Evolutionary conservation across 2,888 invertebrate genomes (phyloP).

Genomic region (Nymphalis c-album): DNA sequence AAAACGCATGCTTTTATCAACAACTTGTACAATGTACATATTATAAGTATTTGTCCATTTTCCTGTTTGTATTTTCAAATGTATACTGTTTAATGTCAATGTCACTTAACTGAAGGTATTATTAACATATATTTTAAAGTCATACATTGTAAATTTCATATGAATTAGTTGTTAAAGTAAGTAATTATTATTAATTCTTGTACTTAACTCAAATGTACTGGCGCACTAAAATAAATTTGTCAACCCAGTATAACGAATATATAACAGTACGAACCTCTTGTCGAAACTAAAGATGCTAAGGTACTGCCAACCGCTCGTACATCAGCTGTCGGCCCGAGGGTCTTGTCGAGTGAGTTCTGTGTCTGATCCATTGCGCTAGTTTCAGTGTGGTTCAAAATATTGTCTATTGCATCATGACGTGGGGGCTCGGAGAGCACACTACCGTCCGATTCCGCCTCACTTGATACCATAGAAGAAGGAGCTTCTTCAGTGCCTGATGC

Average conservation of each 20-base stretch:
- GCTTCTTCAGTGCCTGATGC: slow-evolving; percentile 68
- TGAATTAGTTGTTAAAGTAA: too few species aligned
- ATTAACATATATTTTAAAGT: neutral
- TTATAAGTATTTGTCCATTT: neutral
- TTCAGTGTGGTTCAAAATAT: slow-evolving; percentile 43
- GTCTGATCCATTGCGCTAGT: slow-evolving; percentile 43
- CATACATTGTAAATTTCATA: too few species aligned
- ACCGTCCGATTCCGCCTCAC: slow-evolving; percentile 74
- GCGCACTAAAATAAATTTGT: neutral
- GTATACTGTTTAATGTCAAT: neutral
- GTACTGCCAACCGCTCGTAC: slow-evolving; percentile 55
- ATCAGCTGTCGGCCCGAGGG: slow-evolving; percentile 49
- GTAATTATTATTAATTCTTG: too few species aligned
- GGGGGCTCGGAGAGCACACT: slow-evolving; percentile 63
- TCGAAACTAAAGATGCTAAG: slow-evolving; percentile 59
- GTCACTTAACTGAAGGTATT: neutral
- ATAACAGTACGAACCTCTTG: slow-evolving; percentile 55
- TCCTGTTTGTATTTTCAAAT: slow-evolving; percentile 5
- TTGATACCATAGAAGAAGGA: slow-evolving; percentile 76
- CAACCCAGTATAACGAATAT: neutral
- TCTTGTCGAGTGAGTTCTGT: slow-evolving; percentile 49
- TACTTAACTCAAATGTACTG: too few species aligned
- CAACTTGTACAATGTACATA: neutral
- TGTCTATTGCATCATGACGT: slow-evolving; percentile 53
- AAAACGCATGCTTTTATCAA: slow-evolving; percentile 5